Evolutionary conservation across 1,140 invertebrate genomes (phyloP).

Genomic region (Heterodera schachtii): DNA sequence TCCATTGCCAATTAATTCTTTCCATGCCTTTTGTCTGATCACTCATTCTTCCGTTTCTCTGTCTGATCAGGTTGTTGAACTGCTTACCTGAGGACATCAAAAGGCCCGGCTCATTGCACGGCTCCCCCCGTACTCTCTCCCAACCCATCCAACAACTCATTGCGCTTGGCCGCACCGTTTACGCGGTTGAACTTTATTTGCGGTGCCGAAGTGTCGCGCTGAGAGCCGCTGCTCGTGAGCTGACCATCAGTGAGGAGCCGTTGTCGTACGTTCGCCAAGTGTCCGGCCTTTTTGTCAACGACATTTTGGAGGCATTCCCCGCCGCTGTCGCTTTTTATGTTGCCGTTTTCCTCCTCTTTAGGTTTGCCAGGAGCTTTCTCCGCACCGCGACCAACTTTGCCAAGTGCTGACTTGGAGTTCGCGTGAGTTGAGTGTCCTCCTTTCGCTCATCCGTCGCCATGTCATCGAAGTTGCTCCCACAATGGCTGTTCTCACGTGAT

Average conservation of each 20-base stretch:
- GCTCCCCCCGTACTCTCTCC: slow-evolving; percentile 83
- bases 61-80: slow-evolving; percentile 44
- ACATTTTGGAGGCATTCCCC: slow-evolving; percentile 73
- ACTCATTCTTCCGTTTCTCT: too few relatives aligned
- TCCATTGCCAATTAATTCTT: too few relatives aligned
- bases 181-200: slow-evolving; percentile 83
- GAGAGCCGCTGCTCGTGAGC: slow-evolving; percentile 79
- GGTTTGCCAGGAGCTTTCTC: slow-evolving; percentile 81
- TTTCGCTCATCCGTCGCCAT: slow-evolving; percentile 82
- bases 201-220: slow-evolving; percentile 81
- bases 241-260: slow-evolving; percentile 85
- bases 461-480: slow-evolving; percentile 79
- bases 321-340: too few relatives aligned
- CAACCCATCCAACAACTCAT: slow-evolving; percentile 63
- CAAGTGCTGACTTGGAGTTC: slow-evolving; percentile 59
- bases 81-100: slow-evolving; percentile 66
- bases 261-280: slow-evolving; percentile 81
- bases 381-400: slow-evolving; percentile 69
- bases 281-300: slow-evolving; percentile 83
- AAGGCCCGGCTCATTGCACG: slow-evolving; percentile 73
- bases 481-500: slow-evolving; percentile 40
- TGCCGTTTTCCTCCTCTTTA: neutral
- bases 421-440: slow-evolving; percentile 77
- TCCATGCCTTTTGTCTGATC: too few relatives aligned
- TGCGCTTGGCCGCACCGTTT: slow-evolving; percentile 45